These are phyloP conservation scores for Pristionchus exspectatus DNA, from an alignment of 2,888 invertebrate species.

Conservation along the genomic window DNA sequence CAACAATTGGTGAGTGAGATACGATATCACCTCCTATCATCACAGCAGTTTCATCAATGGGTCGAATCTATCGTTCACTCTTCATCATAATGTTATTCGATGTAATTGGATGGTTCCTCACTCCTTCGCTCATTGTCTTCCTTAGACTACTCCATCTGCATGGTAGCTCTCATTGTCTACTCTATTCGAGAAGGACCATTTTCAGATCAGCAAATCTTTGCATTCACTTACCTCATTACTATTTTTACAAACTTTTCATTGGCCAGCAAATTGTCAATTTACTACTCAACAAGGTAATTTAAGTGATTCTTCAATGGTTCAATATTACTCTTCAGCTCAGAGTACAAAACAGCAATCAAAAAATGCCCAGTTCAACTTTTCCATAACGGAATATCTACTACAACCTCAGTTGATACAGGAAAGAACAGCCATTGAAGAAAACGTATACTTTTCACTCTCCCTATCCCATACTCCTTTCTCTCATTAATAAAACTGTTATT, in stretches of 20 bases:
- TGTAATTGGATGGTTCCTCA: not conserved
- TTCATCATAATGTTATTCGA: not conserved
- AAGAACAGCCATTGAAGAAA: no score
- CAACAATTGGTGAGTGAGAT: not conserved
- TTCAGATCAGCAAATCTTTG: not conserved
- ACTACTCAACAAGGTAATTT: not conserved
- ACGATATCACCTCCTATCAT: no score
- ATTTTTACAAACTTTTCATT: not conserved
- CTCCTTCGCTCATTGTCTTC: not conserved
- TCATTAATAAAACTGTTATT: no score
- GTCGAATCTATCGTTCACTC: not conserved
- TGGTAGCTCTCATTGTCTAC: not conserved
- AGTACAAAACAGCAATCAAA: not conserved
- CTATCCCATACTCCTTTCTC: no score
- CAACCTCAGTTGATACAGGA: no score
- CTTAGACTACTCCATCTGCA: not conserved
- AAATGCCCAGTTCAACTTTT: not conserved
- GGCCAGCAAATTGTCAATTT: not conserved
- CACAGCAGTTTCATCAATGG: not conserved
- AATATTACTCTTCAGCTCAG: not conserved
- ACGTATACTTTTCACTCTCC: no score
- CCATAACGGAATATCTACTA: no score
- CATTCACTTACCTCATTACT: not conserved
- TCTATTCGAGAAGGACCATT: not conserved
- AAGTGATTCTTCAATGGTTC: not conserved